phyloP scores from a whole-genome alignment of 2,888 invertebrate genomes.

The Tachina grossa region DNA sequence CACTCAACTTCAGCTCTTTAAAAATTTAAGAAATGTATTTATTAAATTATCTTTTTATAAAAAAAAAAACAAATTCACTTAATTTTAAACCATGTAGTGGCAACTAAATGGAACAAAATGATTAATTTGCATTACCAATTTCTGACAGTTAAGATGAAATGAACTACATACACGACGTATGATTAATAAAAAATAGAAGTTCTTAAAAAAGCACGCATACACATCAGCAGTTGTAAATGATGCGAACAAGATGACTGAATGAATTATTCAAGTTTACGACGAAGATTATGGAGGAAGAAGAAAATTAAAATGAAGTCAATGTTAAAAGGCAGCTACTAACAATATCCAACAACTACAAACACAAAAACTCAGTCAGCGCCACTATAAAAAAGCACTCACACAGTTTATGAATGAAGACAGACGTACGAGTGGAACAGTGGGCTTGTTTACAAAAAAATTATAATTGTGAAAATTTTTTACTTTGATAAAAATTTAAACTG shows the following conservation, averaged over 20 bases:
- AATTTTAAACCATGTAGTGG: conserved; percentile 7
- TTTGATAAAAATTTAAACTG: too few species aligned
- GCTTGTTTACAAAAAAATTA: not conserved
- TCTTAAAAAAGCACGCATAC: not conserved
- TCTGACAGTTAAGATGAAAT: conserved; percentile 41
- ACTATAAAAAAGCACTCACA: conserved; percentile 40
- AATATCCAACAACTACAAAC: conserved; percentile 24
- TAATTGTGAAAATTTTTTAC: not conserved
- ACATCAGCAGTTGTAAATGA: conserved; percentile 1
- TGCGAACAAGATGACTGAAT: conserved; percentile 16
- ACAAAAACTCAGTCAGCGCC: conserved; percentile 52
- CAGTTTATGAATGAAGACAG: not conserved
- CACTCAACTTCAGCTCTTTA: not conserved
- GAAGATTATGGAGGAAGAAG: conserved; percentile 19
- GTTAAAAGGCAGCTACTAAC: conserved; percentile 27
- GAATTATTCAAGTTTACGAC: conserved; percentile 45
- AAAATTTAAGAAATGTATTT: not conserved
- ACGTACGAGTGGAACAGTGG: not conserved
- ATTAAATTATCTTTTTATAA: not conserved
- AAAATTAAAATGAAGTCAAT: conserved; percentile 52
- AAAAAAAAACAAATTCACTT: conserved; percentile 11
- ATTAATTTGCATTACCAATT: conserved; percentile 64
- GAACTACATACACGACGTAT: conserved; percentile 64
- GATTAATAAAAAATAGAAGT: conserved; percentile 58
- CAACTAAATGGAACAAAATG: conserved; percentile 55